A percentile compares a stretch with the other conserved stretches of the same genome.
Evolutionary conservation across 2,797 vertebrate species (phyloP).

Genomic region (Lophius americanus): DNA sequence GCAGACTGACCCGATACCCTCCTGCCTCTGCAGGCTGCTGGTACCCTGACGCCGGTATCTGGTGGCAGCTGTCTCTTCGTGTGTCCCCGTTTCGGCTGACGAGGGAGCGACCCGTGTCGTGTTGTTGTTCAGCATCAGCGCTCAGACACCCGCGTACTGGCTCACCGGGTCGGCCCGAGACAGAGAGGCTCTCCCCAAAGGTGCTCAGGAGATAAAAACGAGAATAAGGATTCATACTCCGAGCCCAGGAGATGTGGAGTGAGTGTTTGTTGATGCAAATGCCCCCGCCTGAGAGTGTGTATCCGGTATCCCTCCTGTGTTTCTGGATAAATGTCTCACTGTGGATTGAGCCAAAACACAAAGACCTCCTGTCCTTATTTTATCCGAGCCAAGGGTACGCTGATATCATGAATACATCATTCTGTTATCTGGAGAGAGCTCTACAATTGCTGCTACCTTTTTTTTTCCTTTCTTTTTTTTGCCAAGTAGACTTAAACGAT

Average conservation of each 20-base stretch:
- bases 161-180: slow-evolving; percentile 35
- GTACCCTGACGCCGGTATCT: slow-evolving; percentile 35
- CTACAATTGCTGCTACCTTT: slow-evolving; percentile 35
- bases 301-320: slow-evolving; percentile 35
- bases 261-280: slow-evolving; percentile 22
- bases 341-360: slow-evolving; percentile 38
- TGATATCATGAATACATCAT: slow-evolving; percentile 66
- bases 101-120: slow-evolving; percentile 47
- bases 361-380: slow-evolving; percentile 51
- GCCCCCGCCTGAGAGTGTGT: slow-evolving; percentile 26
- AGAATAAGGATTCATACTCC: slow-evolving; percentile 24
- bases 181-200: slow-evolving; percentile 20
- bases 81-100: slow-evolving; percentile 56
- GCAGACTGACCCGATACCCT: not conserved
- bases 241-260: slow-evolving; percentile 16
- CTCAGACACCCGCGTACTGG: slow-evolving; percentile 48
- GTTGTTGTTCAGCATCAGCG: slow-evolving; percentile 53
- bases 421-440: slow-evolving; percentile 62
- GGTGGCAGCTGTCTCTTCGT: slow-evolving; percentile 65
- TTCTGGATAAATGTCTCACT: slow-evolving; percentile 34
- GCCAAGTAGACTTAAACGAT: slow-evolving; percentile 39
- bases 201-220: slow-evolving; percentile 41
- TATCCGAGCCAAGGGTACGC: slow-evolving; percentile 59
- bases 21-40: slow-evolving; percentile 31
- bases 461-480: slow-evolving; percentile 6